Evolutionary conservation across 2,113 vertebrate species (phyloP).

Genomic region (Natator depressus): DNA sequence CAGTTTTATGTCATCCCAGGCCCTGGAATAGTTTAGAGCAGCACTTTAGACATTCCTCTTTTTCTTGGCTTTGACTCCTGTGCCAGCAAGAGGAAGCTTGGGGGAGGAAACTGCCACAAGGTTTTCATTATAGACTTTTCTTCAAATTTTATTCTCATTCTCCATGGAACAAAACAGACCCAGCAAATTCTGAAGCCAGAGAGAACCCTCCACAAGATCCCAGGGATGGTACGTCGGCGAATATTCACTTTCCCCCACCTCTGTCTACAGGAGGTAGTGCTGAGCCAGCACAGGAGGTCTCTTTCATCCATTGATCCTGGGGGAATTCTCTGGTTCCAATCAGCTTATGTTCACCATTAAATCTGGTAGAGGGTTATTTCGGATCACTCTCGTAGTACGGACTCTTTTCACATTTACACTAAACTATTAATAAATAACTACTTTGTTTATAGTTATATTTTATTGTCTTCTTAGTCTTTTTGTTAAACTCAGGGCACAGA

Average conservation of each 20-base stretch:
- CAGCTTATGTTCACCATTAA: background rate
- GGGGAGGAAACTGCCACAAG: background rate
- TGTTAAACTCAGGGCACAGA: background rate
- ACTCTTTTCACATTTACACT: background rate
- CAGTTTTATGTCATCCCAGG: background rate
- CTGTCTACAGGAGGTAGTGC: background rate
- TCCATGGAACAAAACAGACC: background rate
- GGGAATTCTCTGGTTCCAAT: background rate
- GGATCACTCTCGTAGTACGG: background rate
- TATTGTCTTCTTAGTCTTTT: background rate
- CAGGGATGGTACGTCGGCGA: no score
- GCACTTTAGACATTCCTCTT: background rate
- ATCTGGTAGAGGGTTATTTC: background rate
- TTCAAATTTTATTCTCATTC: background rate
- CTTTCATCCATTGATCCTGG: no score
- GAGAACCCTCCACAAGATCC: background rate
- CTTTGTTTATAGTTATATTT: background rate
- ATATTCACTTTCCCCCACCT: background rate
- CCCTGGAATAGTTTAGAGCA: background rate
- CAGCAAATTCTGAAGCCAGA: background rate
- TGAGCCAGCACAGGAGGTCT: background rate
- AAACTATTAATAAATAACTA: background rate
- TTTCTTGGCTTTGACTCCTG: no score
- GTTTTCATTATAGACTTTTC: background rate
- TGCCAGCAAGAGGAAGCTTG: background rate